Evolutionary conservation across 1,140 invertebrate genomes (phyloP).

Genomic region (Zophobas morio): DNA sequence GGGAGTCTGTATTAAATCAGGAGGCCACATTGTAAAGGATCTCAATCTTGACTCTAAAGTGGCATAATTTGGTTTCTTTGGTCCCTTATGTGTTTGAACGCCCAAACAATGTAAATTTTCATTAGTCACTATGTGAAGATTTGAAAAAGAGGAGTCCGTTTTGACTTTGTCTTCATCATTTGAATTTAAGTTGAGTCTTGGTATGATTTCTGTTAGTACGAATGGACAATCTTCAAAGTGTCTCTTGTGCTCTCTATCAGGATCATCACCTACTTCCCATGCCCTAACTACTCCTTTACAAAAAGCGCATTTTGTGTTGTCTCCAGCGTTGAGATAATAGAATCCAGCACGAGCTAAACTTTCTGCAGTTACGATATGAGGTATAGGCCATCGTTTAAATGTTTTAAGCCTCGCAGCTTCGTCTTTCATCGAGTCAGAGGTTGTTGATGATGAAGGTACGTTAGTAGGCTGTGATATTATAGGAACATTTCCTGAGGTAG

Average conservation of each 20-base stretch:
- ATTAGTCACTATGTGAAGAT: constrained; percentile 63
- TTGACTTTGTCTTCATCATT: constrained; percentile 1
- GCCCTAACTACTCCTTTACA: constrained; percentile 80
- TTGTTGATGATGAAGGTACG: constrained; percentile 48
- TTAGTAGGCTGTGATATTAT: constrained; percentile 59
- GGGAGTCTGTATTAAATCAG: constrained; percentile 75
- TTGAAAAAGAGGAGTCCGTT: constrained; percentile 51
- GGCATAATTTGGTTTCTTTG: constrained; percentile 74
- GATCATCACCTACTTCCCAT: constrained; percentile 83
- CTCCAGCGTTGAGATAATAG: constrained; percentile 76
- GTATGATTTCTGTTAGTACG: constrained; percentile 58
- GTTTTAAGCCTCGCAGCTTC: constrained; percentile 72
- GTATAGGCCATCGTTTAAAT: constrained; percentile 76
- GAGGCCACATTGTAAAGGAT: constrained; percentile 78
- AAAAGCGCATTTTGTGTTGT: constrained; percentile 87
- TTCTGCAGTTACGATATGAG: constrained; percentile 76
- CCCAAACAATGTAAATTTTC: constrained; percentile 73
- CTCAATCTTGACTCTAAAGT: constrained; percentile 76
- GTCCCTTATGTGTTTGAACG: constrained; percentile 75
- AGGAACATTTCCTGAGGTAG: constrained; percentile 77
- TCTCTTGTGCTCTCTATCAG: constrained; percentile 81
- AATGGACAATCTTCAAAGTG: constrained; percentile 80
- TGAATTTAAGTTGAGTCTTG: constrained; percentile 38
- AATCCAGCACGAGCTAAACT: constrained; percentile 87
- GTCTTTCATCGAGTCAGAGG: constrained; percentile 47